Evolutionary conservation across 1,140 invertebrate species (phyloP), one percentile per base, ranked within the genome.

Genomic region (Chironomus tepperi): DNA sequence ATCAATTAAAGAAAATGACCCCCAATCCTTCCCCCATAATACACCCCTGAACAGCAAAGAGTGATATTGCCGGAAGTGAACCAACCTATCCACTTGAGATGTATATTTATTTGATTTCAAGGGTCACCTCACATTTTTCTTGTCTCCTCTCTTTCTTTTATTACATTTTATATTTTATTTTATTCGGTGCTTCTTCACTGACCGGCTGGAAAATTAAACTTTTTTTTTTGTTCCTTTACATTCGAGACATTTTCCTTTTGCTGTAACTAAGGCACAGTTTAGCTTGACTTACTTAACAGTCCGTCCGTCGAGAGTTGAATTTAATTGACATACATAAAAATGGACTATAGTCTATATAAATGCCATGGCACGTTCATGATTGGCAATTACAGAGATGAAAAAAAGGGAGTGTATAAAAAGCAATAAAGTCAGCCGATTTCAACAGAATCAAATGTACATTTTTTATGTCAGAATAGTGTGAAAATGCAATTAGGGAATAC

Each of bases 51-150:
- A n/a, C 5, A 34, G 24, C 1, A 5, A 34, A 5, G 24, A 34
- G 24, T 34, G 24, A 34, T 1, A 34, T 34, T 34, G 24, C 24
- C 24, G 24, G 24, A 34, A 34, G 24, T 2, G 1, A 5, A 34
- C 24, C 47, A n/a, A 57, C 47, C 47, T 57, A 57, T 15, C 12
- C 47, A 57, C 65, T 70, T 70, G 10, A 70, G 19, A 19, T 70
- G 19, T 70, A 57, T 21, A 70, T 70, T 70, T 70, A 70, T 70
- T 70, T 70, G 65, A 70, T 70, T 70, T 70, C 18, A 70, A 70
- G 65, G 65, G 65, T 70, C 65, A 70, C 16, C 65, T 57, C 47
- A 57, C 47, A 57, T 57, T 57, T n/a, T n/a, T n/a, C n/a, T n/a
- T n/a, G n/a, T n/a, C n/a, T n/a, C 43, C 43, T 47, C 43, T 12